Evolutionary conservation across 2,113 vertebrate species (phyloP).

Genomic region (Austrofundulus limnaeus): DNA sequence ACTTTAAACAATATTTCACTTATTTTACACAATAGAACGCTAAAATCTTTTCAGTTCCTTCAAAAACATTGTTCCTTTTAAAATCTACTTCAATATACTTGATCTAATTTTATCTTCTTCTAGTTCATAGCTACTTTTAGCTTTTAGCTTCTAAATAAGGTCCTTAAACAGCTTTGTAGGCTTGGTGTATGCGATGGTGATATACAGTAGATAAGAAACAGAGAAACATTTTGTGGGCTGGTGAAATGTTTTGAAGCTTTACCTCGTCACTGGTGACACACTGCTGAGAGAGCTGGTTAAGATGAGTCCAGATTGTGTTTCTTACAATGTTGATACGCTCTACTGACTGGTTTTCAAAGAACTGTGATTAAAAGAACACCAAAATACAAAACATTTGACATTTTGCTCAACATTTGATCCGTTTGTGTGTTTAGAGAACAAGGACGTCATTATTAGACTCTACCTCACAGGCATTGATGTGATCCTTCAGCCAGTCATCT

Average conservation of each 20-base stretch:
- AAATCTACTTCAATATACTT: too few relatives aligned
- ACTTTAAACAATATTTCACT: too few relatives aligned
- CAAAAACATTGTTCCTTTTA: too few relatives aligned
- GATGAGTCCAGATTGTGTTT: slow-evolving; percentile 89
- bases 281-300: slow-evolving; percentile 91
- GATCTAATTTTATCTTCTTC: too few relatives aligned
- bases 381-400: neutral
- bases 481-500: slow-evolving; percentile 91
- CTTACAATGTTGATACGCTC: slow-evolving; percentile 88
- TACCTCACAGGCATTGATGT: slow-evolving; percentile 89
- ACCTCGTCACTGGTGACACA: slow-evolving; percentile 92
- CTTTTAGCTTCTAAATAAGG: too few relatives aligned
- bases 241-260: neutral
- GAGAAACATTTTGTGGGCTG: neutral
- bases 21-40: too few relatives aligned
- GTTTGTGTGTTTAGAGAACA: neutral
- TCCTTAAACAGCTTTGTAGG: too few relatives aligned
- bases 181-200: neutral
- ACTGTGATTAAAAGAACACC: slow-evolving; percentile 67
- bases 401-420: neutral
- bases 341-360: slow-evolving; percentile 87
- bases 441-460: neutral
- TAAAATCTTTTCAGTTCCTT: too few relatives aligned
- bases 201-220: neutral
- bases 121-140: too few relatives aligned